Evolutionary conservation across 1,140 invertebrate genomes (phyloP).

Genomic region (Drosophila bocki): DNA sequence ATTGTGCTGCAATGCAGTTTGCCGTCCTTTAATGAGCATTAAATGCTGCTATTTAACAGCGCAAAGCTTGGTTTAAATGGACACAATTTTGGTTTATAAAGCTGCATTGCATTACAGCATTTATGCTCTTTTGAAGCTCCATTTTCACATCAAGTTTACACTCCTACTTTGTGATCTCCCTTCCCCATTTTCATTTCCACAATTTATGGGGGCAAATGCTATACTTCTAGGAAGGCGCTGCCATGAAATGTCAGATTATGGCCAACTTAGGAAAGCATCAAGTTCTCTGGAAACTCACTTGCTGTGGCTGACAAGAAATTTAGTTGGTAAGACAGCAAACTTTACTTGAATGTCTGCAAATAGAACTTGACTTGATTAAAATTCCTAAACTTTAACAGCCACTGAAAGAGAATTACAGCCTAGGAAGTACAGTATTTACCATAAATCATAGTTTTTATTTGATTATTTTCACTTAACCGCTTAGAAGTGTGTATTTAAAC

Average conservation of each 20-base stretch:
- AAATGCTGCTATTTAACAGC: constrained; percentile 19
- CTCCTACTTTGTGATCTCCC: no score
- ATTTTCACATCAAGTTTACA: no score
- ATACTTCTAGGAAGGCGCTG: not conserved
- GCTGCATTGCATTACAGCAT: not conserved
- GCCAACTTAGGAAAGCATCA: not conserved
- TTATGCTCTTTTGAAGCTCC: not conserved
- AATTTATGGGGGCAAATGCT: constrained; percentile 3
- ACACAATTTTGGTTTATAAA: constrained; percentile 1
- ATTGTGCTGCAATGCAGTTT: constrained; percentile 29
- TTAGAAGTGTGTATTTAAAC: constrained; percentile 13
- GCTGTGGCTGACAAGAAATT: not conserved
- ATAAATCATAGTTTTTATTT: constrained; percentile 32
- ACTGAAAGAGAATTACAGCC: no score
- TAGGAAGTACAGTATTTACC: not conserved
- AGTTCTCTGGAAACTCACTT: not conserved
- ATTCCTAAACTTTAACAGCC: no score
- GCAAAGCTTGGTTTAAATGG: constrained; percentile 5
- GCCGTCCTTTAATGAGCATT: constrained; percentile 17
- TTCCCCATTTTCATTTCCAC: not conserved
- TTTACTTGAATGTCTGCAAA: not conserved
- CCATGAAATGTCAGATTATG: not conserved
- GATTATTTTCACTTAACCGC: constrained; percentile 20
- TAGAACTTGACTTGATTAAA: not conserved
- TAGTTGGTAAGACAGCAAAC: not conserved